Conservation (phyloP, 2,888 invertebrate genomes). For the Dasypolia templi region DNA sequence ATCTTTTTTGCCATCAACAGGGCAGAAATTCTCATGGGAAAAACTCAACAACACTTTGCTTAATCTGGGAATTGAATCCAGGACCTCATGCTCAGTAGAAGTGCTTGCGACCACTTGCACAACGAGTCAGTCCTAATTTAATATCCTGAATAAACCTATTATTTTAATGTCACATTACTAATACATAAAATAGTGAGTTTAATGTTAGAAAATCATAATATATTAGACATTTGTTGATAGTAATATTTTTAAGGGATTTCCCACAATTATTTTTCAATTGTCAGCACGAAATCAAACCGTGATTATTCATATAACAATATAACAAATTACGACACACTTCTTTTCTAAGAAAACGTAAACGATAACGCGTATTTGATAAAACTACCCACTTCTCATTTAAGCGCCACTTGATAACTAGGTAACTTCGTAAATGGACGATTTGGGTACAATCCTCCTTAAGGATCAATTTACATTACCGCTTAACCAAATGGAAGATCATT, state of each 20-base stretch:
- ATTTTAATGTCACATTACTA: too few species aligned
- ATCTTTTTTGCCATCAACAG: too few species aligned
- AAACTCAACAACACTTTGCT: too few species aligned
- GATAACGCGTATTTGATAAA: conserved; percentile 36
- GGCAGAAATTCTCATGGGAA: too few species aligned
- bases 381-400: conserved; percentile 48
- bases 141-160: too few species aligned
- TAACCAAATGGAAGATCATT: neutral
- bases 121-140: too few species aligned
- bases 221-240: neutral
- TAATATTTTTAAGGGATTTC: neutral
- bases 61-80: too few species aligned
- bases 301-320: conserved; percentile 3
- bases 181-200: neutral
- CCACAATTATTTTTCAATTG: neutral
- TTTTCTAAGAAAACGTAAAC: conserved; percentile 44
- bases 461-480: conserved; percentile 1
- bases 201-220: neutral
- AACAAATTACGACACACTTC: conserved; percentile 51
- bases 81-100: too few species aligned
- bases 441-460: conserved; percentile 29
- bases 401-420: conserved; percentile 44
- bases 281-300: neutral
- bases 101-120: too few species aligned
- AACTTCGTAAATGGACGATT: conserved; percentile 34